Base-by-base conservation (phyloP, 2,797 vertebrate species). In the Danio jaintianensis region DNA sequence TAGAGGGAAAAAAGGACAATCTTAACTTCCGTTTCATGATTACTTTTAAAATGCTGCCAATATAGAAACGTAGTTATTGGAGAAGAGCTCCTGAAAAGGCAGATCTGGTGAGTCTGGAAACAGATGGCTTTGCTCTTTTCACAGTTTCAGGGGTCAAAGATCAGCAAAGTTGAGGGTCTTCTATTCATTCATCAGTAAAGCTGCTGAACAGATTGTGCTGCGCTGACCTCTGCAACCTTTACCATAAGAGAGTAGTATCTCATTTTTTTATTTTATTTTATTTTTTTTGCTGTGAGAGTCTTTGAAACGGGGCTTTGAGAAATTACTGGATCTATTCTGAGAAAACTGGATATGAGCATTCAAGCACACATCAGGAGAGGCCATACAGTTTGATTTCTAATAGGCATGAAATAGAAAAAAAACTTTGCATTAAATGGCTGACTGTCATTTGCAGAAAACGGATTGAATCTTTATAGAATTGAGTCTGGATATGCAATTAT, bases 121-220 rank as follows among this genome's bases (percentile, higher is more conserved):
- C 69, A 81, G 74, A 78, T 74, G 42, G 73, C 42, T 18, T 64
- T 62, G 6, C 22, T 43, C 12, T 22, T 18, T 66, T 58, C 15
- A 66, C 20, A 47, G 42, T 64, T 11, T 10, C 18, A 55, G 36
- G 59, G 50, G 47, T 45, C 18, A 61, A 58, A 45, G 66, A 59
- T 68, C 61, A 45, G 45, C 43, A 36, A 69, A 61, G 56, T 73
- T 67, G n/a, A 78, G 7, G 59, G 2, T 61, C 12, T 38, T 45
- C 20, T 43, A 55, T 66, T 67, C 64, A 20, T 62, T 68, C 61
- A 55, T 72, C 20, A 55, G 55, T 18, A 52, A 77, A 48, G 62
- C 81, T 48, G 48, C 55, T 38, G 40, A 80, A 73, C 62, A 80
- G 62, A 82, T 77, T 81, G 78, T 10, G 68, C 40, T 70, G 45